Evolutionary conservation across 2,113 vertebrate genomes (phyloP), one percentile per base, ranked within the genome.

Genomic region (Corapipo altera): DNA sequence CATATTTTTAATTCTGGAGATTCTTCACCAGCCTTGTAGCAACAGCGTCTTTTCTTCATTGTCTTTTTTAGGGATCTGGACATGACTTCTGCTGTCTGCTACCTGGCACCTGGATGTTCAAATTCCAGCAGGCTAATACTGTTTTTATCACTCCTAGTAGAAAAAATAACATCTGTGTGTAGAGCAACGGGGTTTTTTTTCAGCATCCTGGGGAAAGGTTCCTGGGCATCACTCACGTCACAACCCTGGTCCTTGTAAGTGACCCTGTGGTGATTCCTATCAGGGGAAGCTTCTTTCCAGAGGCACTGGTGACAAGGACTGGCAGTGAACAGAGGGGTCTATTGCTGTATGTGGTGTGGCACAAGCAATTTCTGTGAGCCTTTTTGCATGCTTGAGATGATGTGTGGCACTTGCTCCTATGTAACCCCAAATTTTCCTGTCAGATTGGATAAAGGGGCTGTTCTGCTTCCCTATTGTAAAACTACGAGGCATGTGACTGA

Each of bases 311-410:
- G 51, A 19, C 65, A 61, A 46, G 46, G 28, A n/a, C 12, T 18
- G 37, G 58, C 1, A 3, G 49, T 58, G 78, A 49, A 7, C 5
- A 6, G 64, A 43, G 59, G n/a, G 7, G 7, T 58, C 21, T 41
- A 41, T 26, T 76, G 30, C 37, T 51, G 7, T 80, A 3, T 0
- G 0, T 57, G 35, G 9, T 57, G 20, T 46, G n/a, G 51, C 43
- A 67, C 12, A 39, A 83, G 32, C 69, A 71, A 14, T 67, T 80
- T 39, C 67, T 48, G 32, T 76, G 51, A 86, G 32, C 17, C 15
- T 85, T 88, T 91, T 41, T 80, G 58, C 16, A 5, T 92, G 39
- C n/a, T 88, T 82, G 48, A 65, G 75, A 28, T 78, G 4, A 11
- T 51, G 30, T 85, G 11, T 48, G 61, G 30, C 75, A 44, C 75